These are phyloP conservation scores for Corythornis leucogaster DNA, from an alignment of 2,797 vertebrate species.

Conservation along the genomic window DNA sequence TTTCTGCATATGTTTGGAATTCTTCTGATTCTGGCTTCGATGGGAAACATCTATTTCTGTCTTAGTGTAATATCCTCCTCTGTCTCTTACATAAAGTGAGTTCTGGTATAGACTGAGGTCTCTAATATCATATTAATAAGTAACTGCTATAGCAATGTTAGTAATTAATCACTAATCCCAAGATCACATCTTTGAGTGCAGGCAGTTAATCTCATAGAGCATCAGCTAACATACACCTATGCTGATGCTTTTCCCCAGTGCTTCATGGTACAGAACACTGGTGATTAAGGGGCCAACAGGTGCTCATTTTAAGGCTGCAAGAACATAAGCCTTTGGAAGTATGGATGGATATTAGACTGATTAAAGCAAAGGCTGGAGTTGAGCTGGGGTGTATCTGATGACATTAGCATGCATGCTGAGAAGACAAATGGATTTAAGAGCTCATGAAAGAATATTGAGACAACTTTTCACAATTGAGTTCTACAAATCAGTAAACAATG, in stretches of 20 bases:
- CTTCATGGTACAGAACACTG: background rate
- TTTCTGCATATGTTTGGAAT: background rate
- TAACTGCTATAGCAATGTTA: background rate
- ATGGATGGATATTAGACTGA: background rate
- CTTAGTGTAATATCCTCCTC: background rate
- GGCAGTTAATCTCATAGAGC: background rate
- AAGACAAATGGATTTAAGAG: background rate
- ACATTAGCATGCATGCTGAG: background rate
- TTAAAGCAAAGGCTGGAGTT: background rate
- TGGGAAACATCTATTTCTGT: background rate
- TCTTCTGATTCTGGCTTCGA: background rate
- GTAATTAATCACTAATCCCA: background rate
- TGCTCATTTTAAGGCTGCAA: background rate
- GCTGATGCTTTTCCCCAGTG: background rate
- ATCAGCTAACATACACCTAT: background rate
- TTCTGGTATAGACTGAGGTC: background rate
- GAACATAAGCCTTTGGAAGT: background rate
- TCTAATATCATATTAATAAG: background rate
- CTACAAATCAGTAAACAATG: conserved; percentile 43
- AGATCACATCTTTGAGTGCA: background rate
- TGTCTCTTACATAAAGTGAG: background rate
- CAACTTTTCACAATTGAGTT: background rate
- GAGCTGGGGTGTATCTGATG: background rate
- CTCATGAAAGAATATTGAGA: background rate
- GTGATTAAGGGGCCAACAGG: background rate